Conservation (phyloP, 1,140 invertebrate genomes). For the Ips nitidus region DNA sequence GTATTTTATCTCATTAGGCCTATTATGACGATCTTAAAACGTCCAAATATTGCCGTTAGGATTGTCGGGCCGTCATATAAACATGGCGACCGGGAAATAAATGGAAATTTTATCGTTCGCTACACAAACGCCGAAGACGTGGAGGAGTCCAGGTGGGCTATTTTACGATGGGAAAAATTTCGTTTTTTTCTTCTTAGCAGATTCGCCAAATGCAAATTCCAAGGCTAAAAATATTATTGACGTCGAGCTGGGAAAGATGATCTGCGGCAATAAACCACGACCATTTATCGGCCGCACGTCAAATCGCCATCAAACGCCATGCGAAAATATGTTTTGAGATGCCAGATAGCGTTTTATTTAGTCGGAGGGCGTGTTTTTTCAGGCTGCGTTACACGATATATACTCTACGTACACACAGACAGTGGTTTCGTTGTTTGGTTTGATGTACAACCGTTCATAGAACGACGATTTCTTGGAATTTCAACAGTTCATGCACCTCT, state of each 20-base stretch:
- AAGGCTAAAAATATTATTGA: slow-evolving; percentile 7
- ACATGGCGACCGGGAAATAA: slow-evolving; percentile 10
- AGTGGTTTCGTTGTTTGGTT: not conserved
- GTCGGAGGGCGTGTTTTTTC: slow-evolving; percentile 6
- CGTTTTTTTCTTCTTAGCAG: too few relatives aligned
- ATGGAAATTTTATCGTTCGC: slow-evolving; percentile 19
- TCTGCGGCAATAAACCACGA: slow-evolving; percentile 32
- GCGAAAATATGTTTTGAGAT: slow-evolving; percentile 19
- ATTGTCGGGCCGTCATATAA: slow-evolving; percentile 17
- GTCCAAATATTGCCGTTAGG: slow-evolving; percentile 22
- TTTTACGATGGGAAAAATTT: not conserved
- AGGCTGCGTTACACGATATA: slow-evolving; percentile 6
- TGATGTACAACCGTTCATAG: not conserved
- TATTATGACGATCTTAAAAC: slow-evolving; percentile 16
- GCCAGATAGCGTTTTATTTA: slow-evolving; percentile 9
- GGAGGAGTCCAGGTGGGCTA: not conserved
- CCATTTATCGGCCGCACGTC: slow-evolving; percentile 35
- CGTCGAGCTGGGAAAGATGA: slow-evolving; percentile 4
- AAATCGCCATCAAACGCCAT: slow-evolving; percentile 35
- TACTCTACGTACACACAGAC: not conserved
- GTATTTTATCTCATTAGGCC: slow-evolving; percentile 25
- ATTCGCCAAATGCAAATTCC: too few relatives aligned
- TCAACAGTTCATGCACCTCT: too few relatives aligned
- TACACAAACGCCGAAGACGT: not conserved
- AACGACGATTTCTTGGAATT: not conserved